A percentile compares a stretch with the other conserved stretches of the same genome.
phyloP scores from a whole-genome alignment of 2,113 vertebrate genomes.

The Salvelinus sp. region DNA sequence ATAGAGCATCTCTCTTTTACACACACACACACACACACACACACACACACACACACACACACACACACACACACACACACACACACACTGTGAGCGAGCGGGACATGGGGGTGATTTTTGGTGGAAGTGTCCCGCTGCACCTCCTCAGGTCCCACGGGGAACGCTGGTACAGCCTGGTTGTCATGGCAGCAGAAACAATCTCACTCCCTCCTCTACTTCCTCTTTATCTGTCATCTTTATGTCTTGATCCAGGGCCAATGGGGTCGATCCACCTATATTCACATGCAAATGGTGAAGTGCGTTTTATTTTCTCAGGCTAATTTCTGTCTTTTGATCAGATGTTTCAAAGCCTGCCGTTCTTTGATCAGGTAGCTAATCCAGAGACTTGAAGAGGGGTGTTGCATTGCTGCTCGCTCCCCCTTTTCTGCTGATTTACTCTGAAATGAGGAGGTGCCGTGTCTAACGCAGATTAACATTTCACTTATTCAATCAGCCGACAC shows the following conservation, averaged over 20 bases:
- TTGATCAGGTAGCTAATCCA: constrained; percentile 69
- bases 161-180: constrained; percentile 62
- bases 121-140: not conserved
- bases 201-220: not conserved
- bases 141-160: constrained; percentile 48
- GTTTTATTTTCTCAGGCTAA: constrained; percentile 62
- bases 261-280: constrained; percentile 49
- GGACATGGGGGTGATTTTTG: too few relatives aligned
- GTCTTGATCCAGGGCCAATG: constrained; percentile 29
- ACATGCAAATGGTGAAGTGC: constrained; percentile 44
- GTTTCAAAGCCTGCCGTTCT: constrained; percentile 58
- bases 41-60: too few relatives aligned
- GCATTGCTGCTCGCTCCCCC: constrained; percentile 47
- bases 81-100: too few relatives aligned
- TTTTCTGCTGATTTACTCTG: constrained; percentile 69
- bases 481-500: constrained; percentile 62
- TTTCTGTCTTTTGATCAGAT: constrained; percentile 63
- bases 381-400: constrained; percentile 53
- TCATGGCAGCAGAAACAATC: constrained; percentile 49
- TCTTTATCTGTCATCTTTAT: constrained; percentile 34
- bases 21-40: too few relatives aligned
- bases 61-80: too few relatives aligned
- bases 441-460: constrained; percentile 65
- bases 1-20: too few relatives aligned
- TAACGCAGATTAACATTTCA: constrained; percentile 72